A percentile compares a stretch with the other conserved stretches of the same genome.
These are phyloP conservation scores for Microctonus aethiopoides DNA, from an alignment of 2,888 invertebrate genomes.

Conservation along the genomic window DNA sequence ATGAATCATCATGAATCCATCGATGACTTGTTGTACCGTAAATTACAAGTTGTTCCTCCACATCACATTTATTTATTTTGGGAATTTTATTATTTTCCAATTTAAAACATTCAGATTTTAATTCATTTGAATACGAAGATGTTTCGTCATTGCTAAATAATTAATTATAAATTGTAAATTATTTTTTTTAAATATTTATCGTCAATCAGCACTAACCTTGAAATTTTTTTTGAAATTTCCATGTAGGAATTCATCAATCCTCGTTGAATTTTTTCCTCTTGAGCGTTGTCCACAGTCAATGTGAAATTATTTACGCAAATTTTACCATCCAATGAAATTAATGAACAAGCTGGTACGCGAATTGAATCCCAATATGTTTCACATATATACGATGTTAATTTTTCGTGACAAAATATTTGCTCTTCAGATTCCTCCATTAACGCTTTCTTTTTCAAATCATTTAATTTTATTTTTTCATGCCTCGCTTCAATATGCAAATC, in stretches of 20 bases:
- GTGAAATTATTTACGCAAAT: slow-evolving; percentile 72
- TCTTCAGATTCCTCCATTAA: slow-evolving; percentile 69
- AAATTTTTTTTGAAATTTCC: slow-evolving; percentile 16
- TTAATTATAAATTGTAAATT: background rate
- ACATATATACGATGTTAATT: slow-evolving; percentile 71
- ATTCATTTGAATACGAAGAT: background rate
- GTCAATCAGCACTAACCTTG: slow-evolving; percentile 12
- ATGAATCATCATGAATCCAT: slow-evolving; percentile 35
- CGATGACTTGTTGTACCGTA: slow-evolving; percentile 39
- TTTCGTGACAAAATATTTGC: slow-evolving; percentile 70
- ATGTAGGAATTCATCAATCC: slow-evolving; percentile 60
- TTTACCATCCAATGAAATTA: slow-evolving; percentile 64
- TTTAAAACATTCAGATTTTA: background rate
- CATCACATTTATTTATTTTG: slow-evolving; percentile 13
- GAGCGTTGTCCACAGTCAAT: slow-evolving; percentile 59
- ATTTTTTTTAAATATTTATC: background rate
- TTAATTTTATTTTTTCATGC: slow-evolving; percentile 61
- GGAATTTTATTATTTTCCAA: slow-evolving; percentile 26
- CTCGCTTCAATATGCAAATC: slow-evolving; percentile 71
- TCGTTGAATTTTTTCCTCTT: slow-evolving; percentile 49
- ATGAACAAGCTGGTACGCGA: slow-evolving; percentile 65
- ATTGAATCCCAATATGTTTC: slow-evolving; percentile 72
- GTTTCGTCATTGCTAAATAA: slow-evolving; percentile 6
- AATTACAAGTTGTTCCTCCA: slow-evolving; percentile 33
- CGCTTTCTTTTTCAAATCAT: slow-evolving; percentile 68